These are phyloP conservation scores for Alligator sinensis DNA, from an alignment of 2,113 vertebrate species.

Conservation along the genomic window DNA sequence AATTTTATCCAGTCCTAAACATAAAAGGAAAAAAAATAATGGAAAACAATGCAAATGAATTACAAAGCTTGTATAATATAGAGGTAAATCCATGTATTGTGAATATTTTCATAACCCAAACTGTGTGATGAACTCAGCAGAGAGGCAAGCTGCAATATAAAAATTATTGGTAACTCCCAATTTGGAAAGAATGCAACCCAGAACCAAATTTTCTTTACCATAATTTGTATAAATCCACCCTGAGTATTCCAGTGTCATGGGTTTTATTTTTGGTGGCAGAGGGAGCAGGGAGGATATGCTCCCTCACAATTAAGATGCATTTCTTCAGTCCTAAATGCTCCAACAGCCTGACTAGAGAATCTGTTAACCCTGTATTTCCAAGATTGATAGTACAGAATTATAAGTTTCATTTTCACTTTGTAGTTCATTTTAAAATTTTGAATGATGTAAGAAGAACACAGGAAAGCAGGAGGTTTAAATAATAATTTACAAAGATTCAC, in stretches of 20 bases:
- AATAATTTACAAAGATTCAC: neutral
- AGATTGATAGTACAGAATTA: too few relatives aligned
- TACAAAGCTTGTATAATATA: neutral
- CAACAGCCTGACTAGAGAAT: neutral
- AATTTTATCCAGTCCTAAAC: constrained; percentile 90
- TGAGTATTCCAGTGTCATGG: neutral
- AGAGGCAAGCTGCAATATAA: neutral
- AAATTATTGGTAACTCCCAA: neutral
- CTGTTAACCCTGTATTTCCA: neutral
- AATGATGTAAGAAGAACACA: too few relatives aligned
- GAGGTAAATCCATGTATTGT: neutral
- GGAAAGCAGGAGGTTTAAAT: neutral
- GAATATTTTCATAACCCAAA: neutral
- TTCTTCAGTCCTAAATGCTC: neutral
- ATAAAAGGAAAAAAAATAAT: constrained; percentile 27
- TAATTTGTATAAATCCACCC: neutral
- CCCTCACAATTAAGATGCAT: neutral
- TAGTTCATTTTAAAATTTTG: too few relatives aligned
- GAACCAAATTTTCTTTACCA: rapidly evolving
- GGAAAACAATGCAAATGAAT: neutral
- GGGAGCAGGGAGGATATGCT: too few relatives aligned
- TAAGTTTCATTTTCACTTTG: too few relatives aligned
- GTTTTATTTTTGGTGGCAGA: neutral
- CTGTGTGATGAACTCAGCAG: constrained; percentile 2
- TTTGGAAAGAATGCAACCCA: neutral